Evolutionary conservation across 2,113 vertebrate genomes (phyloP), one percentile per base, ranked within the genome.

Genomic region (Climacteris rufus): DNA sequence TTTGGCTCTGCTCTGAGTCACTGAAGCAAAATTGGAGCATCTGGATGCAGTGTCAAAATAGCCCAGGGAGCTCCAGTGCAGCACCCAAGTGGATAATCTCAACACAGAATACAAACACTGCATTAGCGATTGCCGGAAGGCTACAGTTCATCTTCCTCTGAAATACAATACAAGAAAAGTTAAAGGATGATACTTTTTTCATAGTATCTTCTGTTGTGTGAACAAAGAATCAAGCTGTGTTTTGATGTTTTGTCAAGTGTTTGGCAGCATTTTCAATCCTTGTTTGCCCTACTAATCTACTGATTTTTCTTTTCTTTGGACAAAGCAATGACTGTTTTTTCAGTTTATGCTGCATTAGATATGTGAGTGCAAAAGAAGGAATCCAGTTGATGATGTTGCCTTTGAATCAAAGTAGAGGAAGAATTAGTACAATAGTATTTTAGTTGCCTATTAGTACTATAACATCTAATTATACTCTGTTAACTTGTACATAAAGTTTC

Each of bases 21-120:
- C 87, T 96, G 95, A 97, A 97, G 97, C 97, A 97, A 97, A 97
- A 97, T 82, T 61, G 45, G 93, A 98, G 91, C 96, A 97, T 97
- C 97, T 97, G 96, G 95, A 89, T 88, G 72, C 83, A 87, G 79
- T 96, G 93, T 96, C 89, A 94, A 49, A 97, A 94, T 90, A 97
- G 71, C 92, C 87, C 77, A 94, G 71, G 76, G 86, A 79, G 87
- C 87, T 94, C 96, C 93, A 89, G 3, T 75, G 90, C 52, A 72
- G 77, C 70, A 84, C 96, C 90, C 92, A 60, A 82, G 92, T 94
- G 96, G 80, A 93, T 98, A 94, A 93, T 95, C 80, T 68, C 64
- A 91, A 85, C 84, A 80, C 54, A 79, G 86, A 96, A 95, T 95
- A 95, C 94, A 97, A 97, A 92, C 95, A 88, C 87, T 93, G 37